Evolutionary conservation across 2,888 invertebrate genomes (phyloP), one percentile per base, ranked within the genome.

Genomic region (Archips crataeganus): DNA sequence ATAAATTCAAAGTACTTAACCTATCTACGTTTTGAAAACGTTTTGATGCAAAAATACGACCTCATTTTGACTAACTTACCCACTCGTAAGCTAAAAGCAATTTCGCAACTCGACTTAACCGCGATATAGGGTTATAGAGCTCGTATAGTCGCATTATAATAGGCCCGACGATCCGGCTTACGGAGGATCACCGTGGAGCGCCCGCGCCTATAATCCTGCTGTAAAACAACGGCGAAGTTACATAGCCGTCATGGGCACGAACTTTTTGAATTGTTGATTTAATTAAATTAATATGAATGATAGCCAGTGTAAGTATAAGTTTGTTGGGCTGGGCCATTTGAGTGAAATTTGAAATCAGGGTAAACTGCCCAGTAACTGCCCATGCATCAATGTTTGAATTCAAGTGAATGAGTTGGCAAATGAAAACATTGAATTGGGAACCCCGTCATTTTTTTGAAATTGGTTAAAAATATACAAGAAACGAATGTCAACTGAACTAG

Each of bases 161-260:
- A 75, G 80, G 78, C 84, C 81, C 78, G 84, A 79, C 85, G 87
- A 90, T 87, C 89, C 86, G 82, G 92, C 87, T 92, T 91, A 91
- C 81, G 87, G 83, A 85, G 36, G 63, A 63, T 49, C 34, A 64
- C 11, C 34, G 63, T 10, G 42, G 32, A 62, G 47, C 34, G 63
- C 63, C 13, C 49, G 62, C 62, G 86, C 87, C 84, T 85, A 88
- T 92, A 92, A 93, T 91, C 91, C 88, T 71, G 71, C 82, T 92
- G 91, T 92, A 88, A 84, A 88, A 91, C 92, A 90, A 84, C 87
- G 82, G 75, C 77, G 78, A 85, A 88, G 85, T 84, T 88, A 85
- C 87, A 81, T 78, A 81, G 49, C 32, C 45, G 83, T 80, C 82
- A 80, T 10, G 11, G 83, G 80, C 83, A 80, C 80, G 78, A 82